Conservation (phyloP, 2,797 vertebrate genomes). For the Urocyon cinereoargenteus region DNA sequence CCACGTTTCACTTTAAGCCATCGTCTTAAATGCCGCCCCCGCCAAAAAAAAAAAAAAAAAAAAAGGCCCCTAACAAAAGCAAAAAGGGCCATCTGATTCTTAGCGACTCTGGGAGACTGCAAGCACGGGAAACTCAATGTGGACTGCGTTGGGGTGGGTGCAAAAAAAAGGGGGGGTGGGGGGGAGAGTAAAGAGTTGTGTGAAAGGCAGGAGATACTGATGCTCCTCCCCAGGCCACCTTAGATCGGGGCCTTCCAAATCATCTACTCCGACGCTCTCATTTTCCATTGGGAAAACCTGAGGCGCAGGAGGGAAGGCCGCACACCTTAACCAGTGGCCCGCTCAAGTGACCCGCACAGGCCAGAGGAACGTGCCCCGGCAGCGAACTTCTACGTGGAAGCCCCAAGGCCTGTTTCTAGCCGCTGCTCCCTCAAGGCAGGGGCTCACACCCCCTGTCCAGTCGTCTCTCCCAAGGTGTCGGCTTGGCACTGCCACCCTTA, state of each 20-base stretch:
- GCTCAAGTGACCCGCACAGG: not conserved
- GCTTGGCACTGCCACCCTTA: constrained; percentile 6
- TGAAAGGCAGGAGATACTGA: not conserved
- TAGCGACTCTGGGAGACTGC: not conserved
- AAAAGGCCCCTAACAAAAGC: not conserved
- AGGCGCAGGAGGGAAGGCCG: not conserved
- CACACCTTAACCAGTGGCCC: not conserved
- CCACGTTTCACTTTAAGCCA: not conserved
- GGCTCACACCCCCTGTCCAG: not conserved
- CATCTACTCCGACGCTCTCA: not conserved
- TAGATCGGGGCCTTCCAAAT: not conserved
- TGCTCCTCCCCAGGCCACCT: not conserved
- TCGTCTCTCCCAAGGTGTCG: not conserved
- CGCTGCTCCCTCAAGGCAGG: not conserved
- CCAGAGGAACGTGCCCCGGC: not conserved
- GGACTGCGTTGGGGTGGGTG: not conserved
- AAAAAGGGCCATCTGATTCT: not conserved
- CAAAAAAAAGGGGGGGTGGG: not conserved
- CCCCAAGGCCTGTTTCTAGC: not conserved
- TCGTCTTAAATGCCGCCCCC: not conserved
- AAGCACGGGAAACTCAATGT: not conserved
- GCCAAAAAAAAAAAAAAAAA: no score
- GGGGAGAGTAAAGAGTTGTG: not conserved
- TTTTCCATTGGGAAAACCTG: not conserved
- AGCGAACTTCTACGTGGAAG: not conserved